These are phyloP conservation scores for Brachyistius frenatus DNA, from an alignment of 2,113 vertebrate genomes.

Conservation along the genomic window DNA sequence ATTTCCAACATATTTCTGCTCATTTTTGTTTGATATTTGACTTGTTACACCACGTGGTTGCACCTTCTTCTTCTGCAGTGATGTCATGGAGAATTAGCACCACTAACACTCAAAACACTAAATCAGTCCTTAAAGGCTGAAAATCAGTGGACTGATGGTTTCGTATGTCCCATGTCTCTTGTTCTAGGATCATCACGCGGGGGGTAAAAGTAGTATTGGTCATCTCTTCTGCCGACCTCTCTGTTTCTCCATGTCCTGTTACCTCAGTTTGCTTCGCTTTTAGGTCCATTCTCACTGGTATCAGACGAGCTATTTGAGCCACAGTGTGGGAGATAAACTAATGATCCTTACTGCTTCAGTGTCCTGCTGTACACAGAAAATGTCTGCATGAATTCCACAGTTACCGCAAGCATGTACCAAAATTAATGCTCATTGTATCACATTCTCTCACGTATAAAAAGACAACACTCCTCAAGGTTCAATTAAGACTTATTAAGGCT, in stretches of 20 bases:
- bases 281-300: conserved; percentile 8
- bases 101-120: neutral
- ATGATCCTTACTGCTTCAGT: conserved; percentile 40
- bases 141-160: conserved; percentile 48
- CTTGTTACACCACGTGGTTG: too few relatives aligned
- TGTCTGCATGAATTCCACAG: conserved; percentile 9
- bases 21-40: too few relatives aligned
- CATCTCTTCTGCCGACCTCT: neutral
- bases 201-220: neutral
- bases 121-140: conserved; percentile 44
- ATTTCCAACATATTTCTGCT: too few relatives aligned
- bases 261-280: conserved; percentile 25
- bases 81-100: too few relatives aligned
- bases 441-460: conserved; percentile 21
- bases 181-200: conserved; percentile 6
- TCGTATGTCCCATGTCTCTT: conserved; percentile 15
- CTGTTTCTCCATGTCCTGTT: neutral
- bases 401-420: conserved; percentile 23
- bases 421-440: conserved; percentile 8
- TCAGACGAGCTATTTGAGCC: conserved; percentile 44
- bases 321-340: conserved; percentile 40
- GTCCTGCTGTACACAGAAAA: conserved; percentile 44
- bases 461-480: conserved; percentile 49
- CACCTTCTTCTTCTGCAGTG: too few relatives aligned
- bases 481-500: conserved; percentile 62